Evolutionary conservation across 2,113 vertebrate species (phyloP), one percentile per base, ranked within the genome.

Genomic region (Mustelus asterias): DNA sequence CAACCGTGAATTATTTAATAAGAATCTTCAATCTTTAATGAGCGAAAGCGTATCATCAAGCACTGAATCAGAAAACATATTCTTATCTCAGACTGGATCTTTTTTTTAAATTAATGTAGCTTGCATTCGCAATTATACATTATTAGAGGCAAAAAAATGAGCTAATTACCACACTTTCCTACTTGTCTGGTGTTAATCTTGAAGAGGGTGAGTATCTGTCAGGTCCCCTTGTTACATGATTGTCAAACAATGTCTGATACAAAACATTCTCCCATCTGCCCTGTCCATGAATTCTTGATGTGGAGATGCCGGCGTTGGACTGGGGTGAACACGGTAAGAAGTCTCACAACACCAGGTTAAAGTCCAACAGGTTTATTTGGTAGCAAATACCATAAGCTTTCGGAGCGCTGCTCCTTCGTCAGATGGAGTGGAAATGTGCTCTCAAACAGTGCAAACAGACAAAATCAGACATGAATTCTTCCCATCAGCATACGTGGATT

Each of bases 1-100:
- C 67, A 76, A 48, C 67, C 67, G 65, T 95, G 94, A 95, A 95
- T 95, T 95, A 95, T 95, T 95, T 95, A 95, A 95, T 95, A 95
- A 95, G 67, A 95, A 95, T 72, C 94, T 72, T 95, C n/a, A 95
- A 95, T 72, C 94, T 95, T 95, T 95, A 95, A 95, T 95, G 94
- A 95, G 44, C 54, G 94, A 95, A 54, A 95, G 65, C 44, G 44
- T 95, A 69, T 95, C 37, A 2, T 54, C 24, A 11, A 29, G 20
- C 69, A 26, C 94, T 95, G 54, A 95, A 95, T 72, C 94, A 95
- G 69, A 95, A 76, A 72, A 72, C 92, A 63, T 44, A 44, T 70
- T 70, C 65, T 94, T 94, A 44, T 72, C 69, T 95, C 94, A 29
- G 69, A 76, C 18, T 29, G 8, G 69, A 95, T 95, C 44, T 94